These are phyloP conservation scores for Kuschelorhynchus macadamiae DNA, from an alignment of 2,888 invertebrate species.

Conservation along the genomic window DNA sequence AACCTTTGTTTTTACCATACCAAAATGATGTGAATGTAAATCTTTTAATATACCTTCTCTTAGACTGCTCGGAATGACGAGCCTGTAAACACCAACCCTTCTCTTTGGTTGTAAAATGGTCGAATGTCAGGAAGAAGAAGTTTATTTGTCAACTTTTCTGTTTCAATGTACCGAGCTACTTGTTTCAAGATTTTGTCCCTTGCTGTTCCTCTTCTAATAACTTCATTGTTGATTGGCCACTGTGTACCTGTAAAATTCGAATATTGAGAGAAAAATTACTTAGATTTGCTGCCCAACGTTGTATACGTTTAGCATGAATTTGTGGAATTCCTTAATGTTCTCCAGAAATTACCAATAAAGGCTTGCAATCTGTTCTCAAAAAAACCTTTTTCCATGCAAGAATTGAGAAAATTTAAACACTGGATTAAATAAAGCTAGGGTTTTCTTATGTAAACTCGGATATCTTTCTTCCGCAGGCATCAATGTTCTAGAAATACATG, in stretches of 20 bases:
- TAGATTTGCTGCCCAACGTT: slow-evolving; percentile 54
- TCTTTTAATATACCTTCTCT: too few species aligned
- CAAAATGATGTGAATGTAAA: too few species aligned
- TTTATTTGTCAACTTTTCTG: too few species aligned
- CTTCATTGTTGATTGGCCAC: slow-evolving; percentile 25
- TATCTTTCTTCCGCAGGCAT: slow-evolving; percentile 13
- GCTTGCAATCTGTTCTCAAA: slow-evolving; percentile 24
- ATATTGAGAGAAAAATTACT: slow-evolving; percentile 36
- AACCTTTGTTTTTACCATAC: too few species aligned
- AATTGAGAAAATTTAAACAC: slow-evolving; percentile 41
- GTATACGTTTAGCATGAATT: background rate
- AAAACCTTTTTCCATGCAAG: slow-evolving; percentile 32
- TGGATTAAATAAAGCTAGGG: slow-evolving; percentile 41
- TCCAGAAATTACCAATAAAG: background rate
- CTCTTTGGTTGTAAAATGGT: too few species aligned
- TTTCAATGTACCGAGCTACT: too few species aligned
- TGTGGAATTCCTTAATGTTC: background rate
- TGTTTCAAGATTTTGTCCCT: background rate
- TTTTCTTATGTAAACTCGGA: slow-evolving; percentile 9
- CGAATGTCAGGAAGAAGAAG: too few species aligned
- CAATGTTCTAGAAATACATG: slow-evolving; percentile 47
- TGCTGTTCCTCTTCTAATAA: slow-evolving; percentile 11
- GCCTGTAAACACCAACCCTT: too few species aligned
- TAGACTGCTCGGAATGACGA: too few species aligned
- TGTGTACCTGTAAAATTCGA: slow-evolving; percentile 38